phyloP scores from a whole-genome alignment of 1,140 invertebrate species.

The Drosophila subobscura region DNA sequence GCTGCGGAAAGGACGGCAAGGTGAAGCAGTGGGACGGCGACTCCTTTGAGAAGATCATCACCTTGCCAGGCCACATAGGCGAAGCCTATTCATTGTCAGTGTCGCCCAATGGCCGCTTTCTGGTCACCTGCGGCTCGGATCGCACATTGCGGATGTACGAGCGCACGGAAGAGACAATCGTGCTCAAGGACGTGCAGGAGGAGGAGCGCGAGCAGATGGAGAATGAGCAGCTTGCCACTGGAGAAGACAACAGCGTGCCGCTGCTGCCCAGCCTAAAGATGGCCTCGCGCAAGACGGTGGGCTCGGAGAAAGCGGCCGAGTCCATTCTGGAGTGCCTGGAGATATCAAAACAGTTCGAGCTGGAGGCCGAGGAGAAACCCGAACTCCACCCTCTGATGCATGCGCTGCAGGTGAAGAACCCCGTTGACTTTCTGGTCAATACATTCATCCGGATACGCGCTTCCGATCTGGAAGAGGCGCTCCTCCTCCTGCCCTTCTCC shows the following conservation, averaged over 20 bases:
- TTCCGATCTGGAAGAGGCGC: slow-evolving; percentile 95
- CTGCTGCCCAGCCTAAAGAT: slow-evolving; percentile 90
- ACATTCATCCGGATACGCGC: slow-evolving; percentile 90
- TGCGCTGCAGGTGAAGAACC: slow-evolving; percentile 89
- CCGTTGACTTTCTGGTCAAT: slow-evolving; percentile 92
- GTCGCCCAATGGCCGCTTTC: slow-evolving; percentile 91
- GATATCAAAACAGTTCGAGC: slow-evolving; percentile 88
- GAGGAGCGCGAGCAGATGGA: slow-evolving; percentile 89
- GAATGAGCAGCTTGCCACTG: slow-evolving; percentile 89
- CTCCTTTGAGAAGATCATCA: slow-evolving; percentile 94
- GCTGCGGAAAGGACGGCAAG: slow-evolving; percentile 95
- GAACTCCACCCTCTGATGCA: slow-evolving; percentile 90
- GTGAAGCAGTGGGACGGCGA: slow-evolving; percentile 99
- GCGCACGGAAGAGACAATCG: slow-evolving; percentile 93
- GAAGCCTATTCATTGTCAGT: slow-evolving; percentile 91
- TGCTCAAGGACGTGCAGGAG: slow-evolving; percentile 96
- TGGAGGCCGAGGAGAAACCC: slow-evolving; percentile 84
- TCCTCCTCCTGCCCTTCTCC: slow-evolving; percentile 93
- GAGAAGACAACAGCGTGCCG: slow-evolving; percentile 88
- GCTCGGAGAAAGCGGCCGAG: slow-evolving; percentile 95
- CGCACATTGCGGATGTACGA: slow-evolving; percentile 94
- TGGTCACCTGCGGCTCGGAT: slow-evolving; percentile 95
- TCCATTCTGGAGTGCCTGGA: slow-evolving; percentile 94
- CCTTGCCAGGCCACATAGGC: slow-evolving; percentile 91
- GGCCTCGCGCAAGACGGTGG: slow-evolving; percentile 94